A percentile compares a stretch with the other conserved stretches of the same genome.
Conservation (phyloP, 2,797 vertebrate genomes). For the Macropodus opercularis region DNA sequence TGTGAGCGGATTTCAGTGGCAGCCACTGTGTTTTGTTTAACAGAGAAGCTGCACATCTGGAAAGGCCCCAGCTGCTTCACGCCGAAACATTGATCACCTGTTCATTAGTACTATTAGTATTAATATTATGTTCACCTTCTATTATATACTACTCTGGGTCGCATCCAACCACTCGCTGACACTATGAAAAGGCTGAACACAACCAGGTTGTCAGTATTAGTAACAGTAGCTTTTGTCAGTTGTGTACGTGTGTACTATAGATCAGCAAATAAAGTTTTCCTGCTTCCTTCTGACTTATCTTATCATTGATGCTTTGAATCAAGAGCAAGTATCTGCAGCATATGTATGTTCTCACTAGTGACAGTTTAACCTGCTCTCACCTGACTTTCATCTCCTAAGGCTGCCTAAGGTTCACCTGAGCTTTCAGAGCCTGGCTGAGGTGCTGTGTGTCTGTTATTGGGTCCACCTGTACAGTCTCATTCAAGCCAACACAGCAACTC, state of each 20-base stretch:
- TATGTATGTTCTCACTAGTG: background rate
- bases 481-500: too few relatives aligned
- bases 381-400: background rate
- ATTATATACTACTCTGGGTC: too few relatives aligned
- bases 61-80: conserved; percentile 13
- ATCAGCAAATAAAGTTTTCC: too few relatives aligned
- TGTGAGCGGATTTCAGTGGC: too few relatives aligned
- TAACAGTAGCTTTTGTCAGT: background rate
- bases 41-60: conserved; percentile 33
- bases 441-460: too few relatives aligned
- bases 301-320: background rate
- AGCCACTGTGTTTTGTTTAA: conserved; percentile 6
- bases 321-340: background rate
- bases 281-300: conserved; percentile 15
- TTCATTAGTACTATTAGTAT: conserved; percentile 9
- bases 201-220: background rate
- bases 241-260: too few relatives aligned
- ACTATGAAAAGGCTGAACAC: conserved; percentile 25
- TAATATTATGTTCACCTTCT: too few relatives aligned
- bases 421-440: too few relatives aligned
- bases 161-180: too few relatives aligned
- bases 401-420: too few relatives aligned
- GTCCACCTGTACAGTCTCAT: too few relatives aligned
- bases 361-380: background rate
- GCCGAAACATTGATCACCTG: background rate